Base-by-base conservation (phyloP, 2,797 vertebrate species). In the Dipus sagitta region DNA sequence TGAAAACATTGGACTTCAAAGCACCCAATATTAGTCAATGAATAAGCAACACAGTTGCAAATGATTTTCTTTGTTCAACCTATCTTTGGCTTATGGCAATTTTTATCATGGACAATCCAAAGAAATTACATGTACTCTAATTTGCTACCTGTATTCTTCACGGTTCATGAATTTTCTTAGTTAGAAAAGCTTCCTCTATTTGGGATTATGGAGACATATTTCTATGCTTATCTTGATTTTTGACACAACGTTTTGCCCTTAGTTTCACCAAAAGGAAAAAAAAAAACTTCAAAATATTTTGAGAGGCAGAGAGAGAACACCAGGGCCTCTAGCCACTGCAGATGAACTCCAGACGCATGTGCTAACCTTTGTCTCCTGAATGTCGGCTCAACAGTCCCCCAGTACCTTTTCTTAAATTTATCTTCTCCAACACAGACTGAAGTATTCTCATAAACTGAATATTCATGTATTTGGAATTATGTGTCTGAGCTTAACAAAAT, bases 381-480 rank as follows among this genome's bases (percentile, higher is more conserved):
- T 64, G 54, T 30, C 58, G 78, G 60, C 38, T 85, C 10, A 20
- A 7, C 75, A 88, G 70, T 67, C 42, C 42, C 26, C 12, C 38
- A 83, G 54, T 17, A 38, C 26, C 26, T 67, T 81, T 89, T 86
- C 80, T 21, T 87, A 30, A 86, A 78, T 65, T 68, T 67, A 92
- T 81, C n/a, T 72, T 68, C 81, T 62, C 42, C 14, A 9, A 14
- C 26, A 77, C 26, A 77, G 32, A 82, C 62, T 68, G 24, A 94
- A 38, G 54, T 89, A 76, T 72, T 58, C 60, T 32, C 58, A 78
- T 77, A 82, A 89, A 90, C 32, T 77, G 65, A 89, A 86, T 89
- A 86, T 81, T 82, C 58, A 60, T 72, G 77, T 78, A 71, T 67
- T 71, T 47, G 28, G 30, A 54, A 34, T 20, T 82, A 76, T 75